Percentiles rank a stretch among this genome's conserved stretches.
Conservation (phyloP, 2,888 invertebrate genomes). For the Caenorhabditis sp. region DNA sequence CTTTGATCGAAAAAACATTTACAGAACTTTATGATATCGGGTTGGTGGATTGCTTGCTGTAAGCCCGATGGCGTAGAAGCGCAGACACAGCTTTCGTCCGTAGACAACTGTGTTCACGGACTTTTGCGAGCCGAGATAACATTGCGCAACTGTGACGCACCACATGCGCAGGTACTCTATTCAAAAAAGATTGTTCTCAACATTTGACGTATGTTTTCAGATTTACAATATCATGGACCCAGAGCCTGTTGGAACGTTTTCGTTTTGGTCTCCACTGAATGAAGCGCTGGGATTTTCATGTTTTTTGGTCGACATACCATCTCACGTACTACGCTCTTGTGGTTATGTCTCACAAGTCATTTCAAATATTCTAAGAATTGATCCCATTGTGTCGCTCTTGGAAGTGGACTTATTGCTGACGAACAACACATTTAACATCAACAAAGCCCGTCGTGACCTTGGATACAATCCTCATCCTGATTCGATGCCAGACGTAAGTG, state of each 20-base stretch:
- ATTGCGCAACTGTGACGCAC: not conserved
- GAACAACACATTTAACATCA: conserved; percentile 27
- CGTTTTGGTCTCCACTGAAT: conserved; percentile 45
- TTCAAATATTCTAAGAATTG: not conserved
- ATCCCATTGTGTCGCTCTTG: conserved; percentile 23
- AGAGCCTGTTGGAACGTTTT: conserved; percentile 31
- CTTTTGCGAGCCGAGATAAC: conserved; percentile 29
- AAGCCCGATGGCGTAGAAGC: conserved; percentile 33
- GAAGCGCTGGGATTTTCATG: conserved; percentile 4
- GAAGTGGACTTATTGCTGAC: conserved; percentile 32
- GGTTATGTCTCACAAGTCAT: conserved; percentile 5
- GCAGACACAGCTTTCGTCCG: conserved; percentile 33
- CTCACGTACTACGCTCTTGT: not conserved
- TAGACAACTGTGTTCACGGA: conserved; percentile 50
- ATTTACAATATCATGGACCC: conserved; percentile 49
- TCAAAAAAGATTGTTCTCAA: not conserved
- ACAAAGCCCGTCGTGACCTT: conserved; percentile 23
- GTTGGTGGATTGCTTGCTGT: conserved; percentile 38
- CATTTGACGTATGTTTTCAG: conserved; percentile 1
- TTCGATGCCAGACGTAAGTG: conserved; percentile 26
- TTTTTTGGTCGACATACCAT: not conserved
- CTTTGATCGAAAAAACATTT: not conserved
- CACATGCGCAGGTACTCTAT: conserved; percentile 22
- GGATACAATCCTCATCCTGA: conserved; percentile 26
- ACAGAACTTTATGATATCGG: conserved; percentile 42